Percentiles rank a stretch among this genome's conserved stretches.
Evolutionary conservation across 2,113 vertebrate genomes (phyloP).

Genomic region (Kryptolebias marmoratus): DNA sequence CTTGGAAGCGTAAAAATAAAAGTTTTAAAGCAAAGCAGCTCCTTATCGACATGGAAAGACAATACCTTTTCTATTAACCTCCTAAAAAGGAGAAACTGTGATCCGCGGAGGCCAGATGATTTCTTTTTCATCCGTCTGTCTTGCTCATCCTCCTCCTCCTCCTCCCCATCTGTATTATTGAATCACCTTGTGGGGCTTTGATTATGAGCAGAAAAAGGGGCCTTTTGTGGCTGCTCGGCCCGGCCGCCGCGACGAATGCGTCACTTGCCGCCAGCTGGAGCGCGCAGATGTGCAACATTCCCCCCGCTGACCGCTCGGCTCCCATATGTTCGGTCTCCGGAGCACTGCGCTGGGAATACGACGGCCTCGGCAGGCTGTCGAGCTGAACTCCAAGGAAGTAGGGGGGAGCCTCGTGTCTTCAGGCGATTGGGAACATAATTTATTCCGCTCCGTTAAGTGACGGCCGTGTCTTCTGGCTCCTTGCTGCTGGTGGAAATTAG

Average conservation of each 20-base stretch:
- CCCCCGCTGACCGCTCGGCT: slow-evolving; percentile 57
- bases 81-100: slow-evolving; percentile 27
- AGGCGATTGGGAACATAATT: slow-evolving; percentile 37
- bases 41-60: slow-evolving; percentile 11
- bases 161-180: slow-evolving; percentile 65
- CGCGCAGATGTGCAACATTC: slow-evolving; percentile 8
- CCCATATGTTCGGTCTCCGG: slow-evolving; percentile 54
- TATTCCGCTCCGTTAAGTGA: slow-evolving; percentile 9
- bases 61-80: slow-evolving; percentile 8
- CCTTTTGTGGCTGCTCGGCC: slow-evolving; percentile 54
- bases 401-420: slow-evolving; percentile 16
- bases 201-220: slow-evolving; percentile 51
- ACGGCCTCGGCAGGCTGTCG: slow-evolving; percentile 28
- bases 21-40: slow-evolving; percentile 5
- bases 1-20: slow-evolving; percentile 10
- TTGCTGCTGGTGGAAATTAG: slow-evolving; percentile 9
- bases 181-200: slow-evolving; percentile 49
- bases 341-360: slow-evolving; percentile 22
- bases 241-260: slow-evolving; percentile 57
- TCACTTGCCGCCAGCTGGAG: slow-evolving; percentile 36
- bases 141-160: slow-evolving; percentile 48
- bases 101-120: slow-evolving; percentile 42
- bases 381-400: neutral
- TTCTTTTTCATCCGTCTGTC: slow-evolving; percentile 31
- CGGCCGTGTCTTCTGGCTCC: neutral